Evolutionary conservation across 2,888 invertebrate species (phyloP).

Genomic region (Clusia tigrina): DNA sequence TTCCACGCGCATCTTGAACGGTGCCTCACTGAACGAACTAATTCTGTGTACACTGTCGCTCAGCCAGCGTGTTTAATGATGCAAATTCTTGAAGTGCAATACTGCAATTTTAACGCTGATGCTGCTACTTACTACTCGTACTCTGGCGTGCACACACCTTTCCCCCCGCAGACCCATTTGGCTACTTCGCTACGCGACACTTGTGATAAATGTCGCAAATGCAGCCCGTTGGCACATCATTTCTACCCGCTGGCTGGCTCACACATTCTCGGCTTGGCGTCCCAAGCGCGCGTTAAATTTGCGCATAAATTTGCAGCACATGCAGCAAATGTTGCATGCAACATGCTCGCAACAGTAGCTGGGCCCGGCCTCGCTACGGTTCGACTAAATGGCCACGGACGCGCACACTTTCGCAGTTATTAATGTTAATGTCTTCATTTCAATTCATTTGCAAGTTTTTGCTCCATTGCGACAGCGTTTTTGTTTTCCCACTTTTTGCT

Average conservation of each 20-base stretch:
- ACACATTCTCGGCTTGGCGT: conserved; percentile 10
- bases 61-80: background rate
- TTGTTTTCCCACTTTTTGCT: conserved; percentile 1
- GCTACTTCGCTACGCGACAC: background rate
- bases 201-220: conserved; percentile 18
- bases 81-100: background rate
- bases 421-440: conserved; percentile 54
- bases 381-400: conserved; percentile 10
- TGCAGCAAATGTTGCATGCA: conserved; percentile 14
- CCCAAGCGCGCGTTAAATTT: conserved; percentile 16
- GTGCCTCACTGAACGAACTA: too few relatives aligned
- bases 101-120: background rate
- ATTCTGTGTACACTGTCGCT: too few relatives aligned
- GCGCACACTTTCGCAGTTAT: conserved; percentile 40
- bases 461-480: background rate
- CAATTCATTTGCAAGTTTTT: conserved; percentile 41
- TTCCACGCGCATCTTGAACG: too few relatives aligned
- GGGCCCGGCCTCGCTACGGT: background rate
- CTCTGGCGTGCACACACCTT: background rate
- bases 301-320: conserved; percentile 27
- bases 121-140: background rate
- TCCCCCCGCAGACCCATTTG: background rate
- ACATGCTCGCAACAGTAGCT: conserved; percentile 25
- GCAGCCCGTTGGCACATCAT: conserved; percentile 5
- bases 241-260: background rate